Percentiles rank a stretch among this genome's conserved stretches.
phyloP scores from a whole-genome alignment of 2,113 vertebrate species.

The Peromyscus polionotus region DNA sequence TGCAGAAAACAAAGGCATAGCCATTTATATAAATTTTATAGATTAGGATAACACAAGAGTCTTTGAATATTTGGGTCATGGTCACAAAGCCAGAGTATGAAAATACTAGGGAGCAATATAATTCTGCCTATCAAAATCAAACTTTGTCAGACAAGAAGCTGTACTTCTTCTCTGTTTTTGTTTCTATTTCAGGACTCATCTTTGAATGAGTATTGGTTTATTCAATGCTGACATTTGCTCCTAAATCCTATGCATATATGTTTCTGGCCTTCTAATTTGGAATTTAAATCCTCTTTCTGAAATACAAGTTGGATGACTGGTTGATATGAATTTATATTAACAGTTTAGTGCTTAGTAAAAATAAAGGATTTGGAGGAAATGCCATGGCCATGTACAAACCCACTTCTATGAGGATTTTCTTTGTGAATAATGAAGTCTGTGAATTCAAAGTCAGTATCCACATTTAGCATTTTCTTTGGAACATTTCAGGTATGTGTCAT shows the following conservation, averaged over 20 bases:
- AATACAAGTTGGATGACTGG: background rate
- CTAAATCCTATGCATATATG: constrained; percentile 46
- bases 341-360: constrained; percentile 23
- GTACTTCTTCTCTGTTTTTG: background rate
- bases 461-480: background rate
- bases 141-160: background rate
- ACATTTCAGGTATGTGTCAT: background rate
- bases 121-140: background rate
- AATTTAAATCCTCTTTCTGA: constrained; percentile 47
- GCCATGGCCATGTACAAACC: background rate
- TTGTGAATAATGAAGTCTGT: background rate
- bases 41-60: background rate
- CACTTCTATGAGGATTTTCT: background rate
- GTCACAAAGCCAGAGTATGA: background rate
- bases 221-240: constrained; percentile 48
- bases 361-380: background rate
- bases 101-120: background rate
- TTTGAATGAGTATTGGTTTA: constrained; percentile 63
- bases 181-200: constrained; percentile 30
- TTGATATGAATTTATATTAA: constrained; percentile 42
- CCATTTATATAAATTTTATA: background rate
- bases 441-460: background rate
- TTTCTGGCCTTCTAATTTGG: constrained; percentile 35
- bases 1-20: background rate
- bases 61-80: background rate